Conservation (phyloP, 2,888 invertebrate genomes). For the Macrophya annulata region DNA sequence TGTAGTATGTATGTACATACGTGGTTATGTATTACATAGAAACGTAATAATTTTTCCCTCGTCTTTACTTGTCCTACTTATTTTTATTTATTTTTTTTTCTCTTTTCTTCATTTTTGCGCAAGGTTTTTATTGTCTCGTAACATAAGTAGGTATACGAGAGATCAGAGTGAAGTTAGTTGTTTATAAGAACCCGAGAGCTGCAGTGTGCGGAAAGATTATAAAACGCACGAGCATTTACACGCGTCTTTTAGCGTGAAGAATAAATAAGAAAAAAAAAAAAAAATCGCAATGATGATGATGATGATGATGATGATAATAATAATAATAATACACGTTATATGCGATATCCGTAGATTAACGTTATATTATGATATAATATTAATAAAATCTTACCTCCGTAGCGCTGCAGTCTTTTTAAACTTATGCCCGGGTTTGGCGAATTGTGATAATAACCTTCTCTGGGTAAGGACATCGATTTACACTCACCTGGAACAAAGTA, state of each 20-base stretch:
- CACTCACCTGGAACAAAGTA: slow-evolving; percentile 83
- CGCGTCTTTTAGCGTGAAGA: neutral
- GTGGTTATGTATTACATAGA: too few relatives aligned
- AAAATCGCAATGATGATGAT: too few relatives aligned
- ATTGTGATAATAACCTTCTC: slow-evolving; percentile 62
- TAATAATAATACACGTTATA: neutral
- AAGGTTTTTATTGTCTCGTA: slow-evolving; percentile 13
- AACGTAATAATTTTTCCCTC: neutral
- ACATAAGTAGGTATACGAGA: neutral
- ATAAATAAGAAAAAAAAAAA: too few relatives aligned
- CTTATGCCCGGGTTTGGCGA: neutral
- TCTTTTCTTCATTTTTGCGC: neutral
- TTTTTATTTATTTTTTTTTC: too few relatives aligned
- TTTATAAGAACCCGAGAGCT: neutral
- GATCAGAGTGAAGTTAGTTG: neutral
- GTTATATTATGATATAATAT: too few relatives aligned
- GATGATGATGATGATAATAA: too few relatives aligned
- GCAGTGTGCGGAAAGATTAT: neutral
- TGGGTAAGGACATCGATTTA: slow-evolving; percentile 79
- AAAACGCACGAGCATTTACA: neutral
- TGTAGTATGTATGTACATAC: too few relatives aligned
- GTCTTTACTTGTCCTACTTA: neutral
- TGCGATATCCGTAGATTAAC: too few relatives aligned
- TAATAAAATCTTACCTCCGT: neutral
- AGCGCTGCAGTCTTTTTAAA: slow-evolving; percentile 18